phyloP scores from a whole-genome alignment of 2,888 invertebrate species.

The Stratiomys singularior region DNA sequence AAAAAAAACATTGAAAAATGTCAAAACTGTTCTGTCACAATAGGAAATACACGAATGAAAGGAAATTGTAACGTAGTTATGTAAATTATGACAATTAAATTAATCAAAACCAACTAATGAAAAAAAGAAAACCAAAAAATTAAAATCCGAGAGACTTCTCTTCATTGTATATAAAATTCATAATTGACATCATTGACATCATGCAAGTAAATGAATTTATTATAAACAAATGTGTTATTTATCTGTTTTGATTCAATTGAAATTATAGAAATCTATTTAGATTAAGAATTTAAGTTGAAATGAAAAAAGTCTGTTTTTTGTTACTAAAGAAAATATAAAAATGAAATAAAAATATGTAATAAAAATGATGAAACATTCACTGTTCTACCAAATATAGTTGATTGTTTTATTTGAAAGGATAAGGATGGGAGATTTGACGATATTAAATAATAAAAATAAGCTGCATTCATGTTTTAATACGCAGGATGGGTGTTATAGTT shows the following conservation, averaged over 20 bases:
- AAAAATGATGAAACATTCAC: conserved; percentile 29
- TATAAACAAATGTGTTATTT: conserved; percentile 8
- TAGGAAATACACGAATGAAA: neutral
- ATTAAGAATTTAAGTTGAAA: conserved; percentile 19
- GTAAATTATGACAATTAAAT: too few species aligned
- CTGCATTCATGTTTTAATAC: too few species aligned
- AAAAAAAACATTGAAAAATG: neutral
- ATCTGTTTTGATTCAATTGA: conserved; percentile 25
- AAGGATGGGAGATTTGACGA: too few species aligned
- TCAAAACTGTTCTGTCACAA: neutral
- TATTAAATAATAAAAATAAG: too few species aligned
- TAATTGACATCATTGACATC: neutral
- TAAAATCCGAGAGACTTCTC: neutral
- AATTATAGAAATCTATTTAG: conserved; percentile 15
- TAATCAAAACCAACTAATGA: too few species aligned
- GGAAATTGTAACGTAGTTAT: too few species aligned
- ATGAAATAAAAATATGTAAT: neutral
- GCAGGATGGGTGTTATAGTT: too few species aligned
- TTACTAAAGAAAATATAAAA: conserved; percentile 22
- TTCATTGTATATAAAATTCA: conserved; percentile 35
- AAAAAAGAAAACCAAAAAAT: neutral
- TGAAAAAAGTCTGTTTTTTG: conserved; percentile 28
- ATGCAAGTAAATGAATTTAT: conserved; percentile 9
- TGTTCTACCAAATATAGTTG: conserved; percentile 18
- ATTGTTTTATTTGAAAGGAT: too few species aligned